Percentiles rank a stretch among this genome's conserved stretches.
Conservation (phyloP, 2,888 invertebrate genomes). For the Leptarthrus brevirostris region DNA sequence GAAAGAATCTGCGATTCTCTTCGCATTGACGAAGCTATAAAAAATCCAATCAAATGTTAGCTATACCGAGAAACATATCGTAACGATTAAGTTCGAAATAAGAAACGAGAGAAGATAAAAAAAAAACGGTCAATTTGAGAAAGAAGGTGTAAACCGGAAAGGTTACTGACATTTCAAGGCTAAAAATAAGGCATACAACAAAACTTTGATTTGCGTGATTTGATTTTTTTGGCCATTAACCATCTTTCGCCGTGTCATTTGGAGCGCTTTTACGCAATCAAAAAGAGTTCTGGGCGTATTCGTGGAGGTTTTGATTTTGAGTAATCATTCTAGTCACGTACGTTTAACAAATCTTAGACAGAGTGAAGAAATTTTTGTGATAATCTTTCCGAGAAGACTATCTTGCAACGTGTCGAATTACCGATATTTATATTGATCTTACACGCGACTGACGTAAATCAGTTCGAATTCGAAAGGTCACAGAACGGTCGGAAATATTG, state of each 20-base stretch:
- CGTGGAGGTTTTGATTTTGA: neutral
- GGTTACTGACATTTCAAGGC: slow-evolving; percentile 50
- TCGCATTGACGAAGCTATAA: slow-evolving; percentile 18
- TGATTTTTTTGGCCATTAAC: slow-evolving; percentile 37
- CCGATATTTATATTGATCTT: slow-evolving; percentile 15
- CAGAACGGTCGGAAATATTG: slow-evolving; percentile 10
- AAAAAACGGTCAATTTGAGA: slow-evolving; percentile 4
- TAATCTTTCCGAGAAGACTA: neutral
- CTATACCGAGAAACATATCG: slow-evolving; percentile 13
- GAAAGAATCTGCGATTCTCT: slow-evolving; percentile 40
- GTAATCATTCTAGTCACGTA: slow-evolving; percentile 35
- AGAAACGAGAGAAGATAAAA: neutral
- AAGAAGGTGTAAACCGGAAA: slow-evolving; percentile 50
- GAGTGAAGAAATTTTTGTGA: neutral
- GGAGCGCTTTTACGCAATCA: neutral
- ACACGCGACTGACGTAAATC: neutral
- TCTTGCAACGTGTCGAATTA: slow-evolving; percentile 12
- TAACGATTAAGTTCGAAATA: neutral
- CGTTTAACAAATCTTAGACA: neutral
- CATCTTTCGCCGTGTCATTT: slow-evolving; percentile 2
- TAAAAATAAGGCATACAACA: slow-evolving; percentile 35
- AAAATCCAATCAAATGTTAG: slow-evolving; percentile 46
- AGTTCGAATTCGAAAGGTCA: slow-evolving; percentile 17
- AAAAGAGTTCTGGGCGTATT: neutral
- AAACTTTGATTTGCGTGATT: slow-evolving; percentile 44